Conservation (phyloP, 1,140 invertebrate genomes). For the Scaptomyza graminum region DNA sequence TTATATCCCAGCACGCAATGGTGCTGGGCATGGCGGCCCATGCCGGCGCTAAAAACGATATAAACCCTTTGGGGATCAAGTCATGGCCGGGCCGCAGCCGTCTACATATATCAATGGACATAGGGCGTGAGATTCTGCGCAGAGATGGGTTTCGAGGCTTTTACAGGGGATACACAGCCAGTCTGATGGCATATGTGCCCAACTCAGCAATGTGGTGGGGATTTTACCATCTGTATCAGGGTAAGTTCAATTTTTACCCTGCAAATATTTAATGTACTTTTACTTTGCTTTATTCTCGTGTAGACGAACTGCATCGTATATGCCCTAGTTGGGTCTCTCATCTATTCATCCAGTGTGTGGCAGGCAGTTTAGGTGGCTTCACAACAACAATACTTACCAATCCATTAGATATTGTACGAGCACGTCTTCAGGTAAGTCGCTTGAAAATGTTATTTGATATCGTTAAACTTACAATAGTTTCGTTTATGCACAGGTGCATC, state of each 20-base stretch:
- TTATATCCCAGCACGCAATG: slow-evolving; percentile 98
- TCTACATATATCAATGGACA: slow-evolving; percentile 86
- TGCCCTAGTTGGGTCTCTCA: slow-evolving; percentile 92
- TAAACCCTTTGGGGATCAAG: slow-evolving; percentile 89
- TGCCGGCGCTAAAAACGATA: slow-evolving; percentile 84
- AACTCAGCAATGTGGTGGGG: slow-evolving; percentile 98
- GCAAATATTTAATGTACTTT: background rate
- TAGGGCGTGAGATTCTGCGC: slow-evolving; percentile 89
- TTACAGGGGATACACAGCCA: slow-evolving; percentile 96
- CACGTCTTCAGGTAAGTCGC: slow-evolving; percentile 91
- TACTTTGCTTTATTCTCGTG: background rate
- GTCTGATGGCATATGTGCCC: slow-evolving; percentile 95
- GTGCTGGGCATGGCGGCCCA: slow-evolving; percentile 90
- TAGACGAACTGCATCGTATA: slow-evolving; percentile 90
- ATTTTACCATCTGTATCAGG: slow-evolving; percentile 97
- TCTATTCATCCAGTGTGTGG: slow-evolving; percentile 93
- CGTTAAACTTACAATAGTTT: slow-evolving; percentile 3
- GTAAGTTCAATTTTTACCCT: slow-evolving; percentile 84
- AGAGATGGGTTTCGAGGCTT: slow-evolving; percentile 94
- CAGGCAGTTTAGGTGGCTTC: slow-evolving; percentile 95
- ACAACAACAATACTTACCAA: slow-evolving; percentile 97
- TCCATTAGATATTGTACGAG: slow-evolving; percentile 95
- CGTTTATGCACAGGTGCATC: slow-evolving; percentile 88
- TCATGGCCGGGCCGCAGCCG: slow-evolving; percentile 87
- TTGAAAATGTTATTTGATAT: background rate